These are phyloP conservation scores for Plectus sambesii DNA, from an alignment of 1,140 invertebrate genomes.

Conservation along the genomic window DNA sequence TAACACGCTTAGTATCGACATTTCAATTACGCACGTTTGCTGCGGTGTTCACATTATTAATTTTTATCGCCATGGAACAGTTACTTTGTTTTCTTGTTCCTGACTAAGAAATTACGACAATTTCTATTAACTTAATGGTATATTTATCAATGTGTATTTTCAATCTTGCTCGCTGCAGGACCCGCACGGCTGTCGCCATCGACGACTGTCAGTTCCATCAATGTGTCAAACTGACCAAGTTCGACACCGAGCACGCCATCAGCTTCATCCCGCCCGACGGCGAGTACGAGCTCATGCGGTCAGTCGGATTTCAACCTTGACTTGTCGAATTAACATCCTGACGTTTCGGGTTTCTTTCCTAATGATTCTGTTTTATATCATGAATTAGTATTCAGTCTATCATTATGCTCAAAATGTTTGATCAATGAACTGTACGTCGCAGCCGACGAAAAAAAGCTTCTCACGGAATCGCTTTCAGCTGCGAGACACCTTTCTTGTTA, in stretches of 20 bases:
- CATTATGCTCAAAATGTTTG: too few species aligned
- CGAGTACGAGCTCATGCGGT: constrained; percentile 99
- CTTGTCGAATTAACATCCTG: not conserved
- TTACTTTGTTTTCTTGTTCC: not conserved
- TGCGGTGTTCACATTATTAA: too few species aligned
- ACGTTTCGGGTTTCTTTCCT: not conserved
- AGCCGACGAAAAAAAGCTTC: too few species aligned
- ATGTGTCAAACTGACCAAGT: constrained; percentile 98
- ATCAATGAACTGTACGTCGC: too few species aligned
- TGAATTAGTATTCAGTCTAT: too few species aligned
- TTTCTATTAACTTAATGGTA: constrained; percentile 11
- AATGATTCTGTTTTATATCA: not conserved
- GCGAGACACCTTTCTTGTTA: too few species aligned
- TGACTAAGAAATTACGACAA: constrained; percentile 38
- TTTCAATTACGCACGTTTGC: too few species aligned
- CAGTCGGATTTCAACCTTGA: too few species aligned
- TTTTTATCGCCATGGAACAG: too few species aligned
- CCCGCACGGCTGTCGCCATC: constrained; percentile 76
- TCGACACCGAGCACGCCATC: constrained; percentile 99
- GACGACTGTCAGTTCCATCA: constrained; percentile 99
- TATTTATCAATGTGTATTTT: constrained; percentile 17
- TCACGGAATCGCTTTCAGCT: too few species aligned
- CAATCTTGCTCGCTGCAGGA: constrained; percentile 24
- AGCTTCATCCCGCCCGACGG: constrained; percentile 99
- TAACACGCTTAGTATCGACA: too few species aligned